Evolutionary conservation across 1,140 invertebrate species (phyloP).

Genomic region (Drosophila parabipectinata): DNA sequence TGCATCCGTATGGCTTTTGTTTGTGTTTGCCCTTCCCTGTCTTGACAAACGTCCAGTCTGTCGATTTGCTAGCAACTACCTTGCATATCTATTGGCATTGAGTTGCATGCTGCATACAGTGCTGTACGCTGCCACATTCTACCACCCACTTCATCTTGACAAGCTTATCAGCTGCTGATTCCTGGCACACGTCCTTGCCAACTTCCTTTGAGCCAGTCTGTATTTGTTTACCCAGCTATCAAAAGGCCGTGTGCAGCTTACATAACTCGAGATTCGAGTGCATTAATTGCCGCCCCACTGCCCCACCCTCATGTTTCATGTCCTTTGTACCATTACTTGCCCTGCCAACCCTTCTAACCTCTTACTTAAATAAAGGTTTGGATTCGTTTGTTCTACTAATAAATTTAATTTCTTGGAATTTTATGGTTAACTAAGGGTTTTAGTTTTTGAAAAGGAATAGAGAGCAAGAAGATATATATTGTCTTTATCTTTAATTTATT

Average conservation of each 20-base stretch:
- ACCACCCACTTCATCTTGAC: not conserved
- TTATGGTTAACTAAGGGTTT: not conserved
- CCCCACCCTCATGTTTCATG: conserved; percentile 2
- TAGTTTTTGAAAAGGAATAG: not conserved
- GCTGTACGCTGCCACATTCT: conserved; percentile 1
- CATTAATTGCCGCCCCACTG: conserved; percentile 47
- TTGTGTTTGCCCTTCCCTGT: conserved; percentile 48
- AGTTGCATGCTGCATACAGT: conserved; percentile 11
- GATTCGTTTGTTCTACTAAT: not conserved
- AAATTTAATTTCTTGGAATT: not conserved
- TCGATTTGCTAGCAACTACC: conserved; percentile 57
- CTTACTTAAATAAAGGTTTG: conserved; percentile 21
- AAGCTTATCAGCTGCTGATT: conserved; percentile 45
- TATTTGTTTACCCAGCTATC: conserved; percentile 63
- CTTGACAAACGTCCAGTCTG: conserved; percentile 59
- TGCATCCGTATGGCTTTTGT: conserved; percentile 34
- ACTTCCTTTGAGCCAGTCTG: conserved; percentile 35
- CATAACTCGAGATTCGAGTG: conserved; percentile 53
- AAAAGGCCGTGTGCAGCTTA: conserved; percentile 50
- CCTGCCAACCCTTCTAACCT: conserved; percentile 14
- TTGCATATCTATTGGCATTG: conserved; percentile 48
- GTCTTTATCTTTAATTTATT: not conserved
- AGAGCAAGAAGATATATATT: not conserved
- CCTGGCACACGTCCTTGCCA: conserved; percentile 47
- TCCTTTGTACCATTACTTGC: conserved; percentile 15